Conservation (phyloP, 2,888 invertebrate genomes). For the Ophion ellenae region DNA sequence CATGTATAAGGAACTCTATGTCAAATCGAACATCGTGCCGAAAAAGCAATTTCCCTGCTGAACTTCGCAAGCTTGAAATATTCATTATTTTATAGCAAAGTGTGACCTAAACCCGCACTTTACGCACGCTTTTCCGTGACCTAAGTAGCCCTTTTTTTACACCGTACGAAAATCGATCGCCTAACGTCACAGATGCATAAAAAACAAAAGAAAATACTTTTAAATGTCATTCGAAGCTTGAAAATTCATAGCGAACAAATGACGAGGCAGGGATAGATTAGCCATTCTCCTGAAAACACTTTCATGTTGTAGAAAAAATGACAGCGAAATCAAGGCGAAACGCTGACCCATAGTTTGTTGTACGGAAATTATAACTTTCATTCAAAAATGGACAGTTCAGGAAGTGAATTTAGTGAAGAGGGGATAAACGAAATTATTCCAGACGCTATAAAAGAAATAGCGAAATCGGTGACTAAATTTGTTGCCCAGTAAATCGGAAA, state of each 20-base stretch:
- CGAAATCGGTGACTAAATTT: neutral
- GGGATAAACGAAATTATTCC: neutral
- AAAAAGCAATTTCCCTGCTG: neutral
- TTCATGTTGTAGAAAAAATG: slow-evolving; percentile 12
- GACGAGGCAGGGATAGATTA: slow-evolving; percentile 11
- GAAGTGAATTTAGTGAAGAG: slow-evolving; percentile 7
- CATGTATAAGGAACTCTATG: neutral
- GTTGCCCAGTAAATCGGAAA: too few relatives aligned
- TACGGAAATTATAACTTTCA: neutral
- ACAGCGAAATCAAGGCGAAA: neutral
- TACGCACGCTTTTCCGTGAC: slow-evolving; percentile 18
- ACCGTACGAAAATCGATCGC: neutral
- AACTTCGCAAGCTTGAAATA: too few relatives aligned
- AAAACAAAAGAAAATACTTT: too few relatives aligned
- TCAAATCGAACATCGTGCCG: neutral
- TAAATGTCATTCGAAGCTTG: neutral
- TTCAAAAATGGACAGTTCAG: neutral
- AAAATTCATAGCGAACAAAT: neutral
- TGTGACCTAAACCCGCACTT: slow-evolving; percentile 22
- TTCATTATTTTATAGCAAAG: neutral
- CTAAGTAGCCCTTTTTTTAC: slow-evolving; percentile 4
- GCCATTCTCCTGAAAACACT: neutral
- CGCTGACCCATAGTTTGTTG: neutral
- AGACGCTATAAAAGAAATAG: neutral
- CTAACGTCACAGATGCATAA: too few relatives aligned